Evolutionary conservation across 2,113 vertebrate genomes (phyloP).

Genomic region (Sprattus sprattus): DNA sequence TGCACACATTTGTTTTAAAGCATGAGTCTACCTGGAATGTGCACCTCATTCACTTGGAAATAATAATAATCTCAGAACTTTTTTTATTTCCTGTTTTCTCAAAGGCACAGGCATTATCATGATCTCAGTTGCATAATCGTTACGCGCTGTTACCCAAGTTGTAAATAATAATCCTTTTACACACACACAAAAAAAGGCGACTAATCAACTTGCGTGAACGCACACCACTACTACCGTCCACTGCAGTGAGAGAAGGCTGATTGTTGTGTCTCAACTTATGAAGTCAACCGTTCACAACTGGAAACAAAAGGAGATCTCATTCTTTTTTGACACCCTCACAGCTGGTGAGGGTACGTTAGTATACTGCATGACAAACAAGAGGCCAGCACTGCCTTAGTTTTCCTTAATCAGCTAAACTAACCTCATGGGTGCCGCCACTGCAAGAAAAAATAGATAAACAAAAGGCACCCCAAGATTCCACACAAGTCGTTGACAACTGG

Average conservation of each 20-base stretch:
- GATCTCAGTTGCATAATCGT: neutral
- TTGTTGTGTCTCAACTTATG: constrained; percentile 6
- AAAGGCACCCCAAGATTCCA: neutral
- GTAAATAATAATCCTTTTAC: neutral
- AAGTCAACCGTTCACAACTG: neutral
- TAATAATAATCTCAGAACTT: constrained; percentile 26
- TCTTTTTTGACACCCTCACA: neutral
- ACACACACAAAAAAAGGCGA: neutral
- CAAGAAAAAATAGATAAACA: neutral
- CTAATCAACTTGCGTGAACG: constrained; percentile 40
- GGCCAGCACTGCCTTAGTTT: constrained; percentile 6
- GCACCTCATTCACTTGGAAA: constrained; percentile 45
- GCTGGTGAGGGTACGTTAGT: neutral
- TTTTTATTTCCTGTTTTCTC: constrained; percentile 50
- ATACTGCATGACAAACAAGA: neutral
- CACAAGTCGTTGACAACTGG: neutral
- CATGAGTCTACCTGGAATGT: constrained; percentile 45
- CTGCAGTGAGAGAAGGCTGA: neutral
- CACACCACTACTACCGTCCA: constrained; percentile 36
- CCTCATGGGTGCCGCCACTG: neutral
- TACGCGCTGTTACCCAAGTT: neutral
- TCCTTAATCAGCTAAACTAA: neutral
- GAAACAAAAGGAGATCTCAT: constrained; percentile 9
- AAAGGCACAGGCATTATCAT: constrained; percentile 76
- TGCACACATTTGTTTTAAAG: constrained; percentile 35